Conservation (phyloP, 2,888 invertebrate genomes). For the Rotaria socialis region DNA sequence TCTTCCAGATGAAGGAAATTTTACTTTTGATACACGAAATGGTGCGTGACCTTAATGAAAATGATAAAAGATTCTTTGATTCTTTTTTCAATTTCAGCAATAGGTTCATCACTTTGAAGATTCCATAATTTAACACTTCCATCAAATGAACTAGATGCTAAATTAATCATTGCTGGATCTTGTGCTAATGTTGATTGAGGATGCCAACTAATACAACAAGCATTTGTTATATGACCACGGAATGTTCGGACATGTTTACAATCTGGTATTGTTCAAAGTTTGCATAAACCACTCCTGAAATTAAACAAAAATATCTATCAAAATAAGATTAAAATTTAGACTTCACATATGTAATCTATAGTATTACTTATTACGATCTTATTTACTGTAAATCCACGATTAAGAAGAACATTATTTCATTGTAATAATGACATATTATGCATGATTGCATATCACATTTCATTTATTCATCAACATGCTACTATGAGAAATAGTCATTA, state of each 20-base stretch:
- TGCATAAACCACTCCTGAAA: constrained; percentile 83
- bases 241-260: constrained; percentile 65
- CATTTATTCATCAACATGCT: too few species aligned
- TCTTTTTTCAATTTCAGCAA: constrained; percentile 30
- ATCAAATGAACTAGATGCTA: constrained; percentile 78
- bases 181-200: constrained; percentile 70
- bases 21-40: constrained; percentile 79
- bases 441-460: too few species aligned
- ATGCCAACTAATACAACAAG: constrained; percentile 83
- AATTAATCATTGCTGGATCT: constrained; percentile 62
- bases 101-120: constrained; percentile 67
- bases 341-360: too few species aligned
- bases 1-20: constrained; percentile 91
- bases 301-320: too few species aligned
- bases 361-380: too few species aligned
- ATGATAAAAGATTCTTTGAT: constrained; percentile 59
- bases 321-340: too few species aligned
- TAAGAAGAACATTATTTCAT: too few species aligned
- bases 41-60: constrained; percentile 76
- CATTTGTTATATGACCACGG: constrained; percentile 64
- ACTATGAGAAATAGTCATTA: too few species aligned
- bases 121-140: constrained; percentile 87
- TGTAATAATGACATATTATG: too few species aligned
- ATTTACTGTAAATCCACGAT: too few species aligned
- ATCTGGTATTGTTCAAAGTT: constrained; percentile 81